phyloP scores from a whole-genome alignment of 1,140 invertebrate species.

The Manduca sexta region DNA sequence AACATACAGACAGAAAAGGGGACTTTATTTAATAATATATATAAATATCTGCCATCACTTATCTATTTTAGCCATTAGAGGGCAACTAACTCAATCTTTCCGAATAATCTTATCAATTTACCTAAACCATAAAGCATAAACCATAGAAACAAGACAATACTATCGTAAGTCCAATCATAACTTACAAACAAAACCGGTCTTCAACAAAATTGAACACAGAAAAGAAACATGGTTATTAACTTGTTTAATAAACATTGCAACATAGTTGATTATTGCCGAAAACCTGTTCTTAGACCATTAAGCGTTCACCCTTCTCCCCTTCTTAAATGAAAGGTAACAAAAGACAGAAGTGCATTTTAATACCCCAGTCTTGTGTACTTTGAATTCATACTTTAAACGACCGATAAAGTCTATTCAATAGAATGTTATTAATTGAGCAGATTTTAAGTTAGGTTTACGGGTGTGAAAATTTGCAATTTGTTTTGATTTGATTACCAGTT shows the following conservation, averaged over 20 bases:
- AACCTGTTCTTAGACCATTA: slow-evolving; percentile 35
- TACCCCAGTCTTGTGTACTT: slow-evolving; percentile 35
- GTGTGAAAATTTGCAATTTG: slow-evolving; percentile 23
- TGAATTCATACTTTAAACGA: slow-evolving; percentile 54
- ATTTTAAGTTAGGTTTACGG: slow-evolving; percentile 18
- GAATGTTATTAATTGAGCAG: slow-evolving; percentile 1
- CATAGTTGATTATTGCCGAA: slow-evolving; percentile 53
- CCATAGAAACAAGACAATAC: not conserved
- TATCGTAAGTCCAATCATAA: slow-evolving; percentile 1
- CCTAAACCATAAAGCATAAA: not conserved
- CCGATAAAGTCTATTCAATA: slow-evolving; percentile 34
- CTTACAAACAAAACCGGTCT: slow-evolving; percentile 26
- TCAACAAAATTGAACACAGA: slow-evolving; percentile 30
- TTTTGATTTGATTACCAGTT: not conserved
- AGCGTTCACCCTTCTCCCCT: slow-evolving; percentile 19
- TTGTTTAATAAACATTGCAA: slow-evolving; percentile 70
- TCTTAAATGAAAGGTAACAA: slow-evolving; percentile 46
- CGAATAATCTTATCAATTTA: no score
- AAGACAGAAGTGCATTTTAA: slow-evolving; percentile 57
- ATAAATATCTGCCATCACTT: no score
- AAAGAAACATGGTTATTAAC: slow-evolving; percentile 52
- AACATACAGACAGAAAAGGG: no score
- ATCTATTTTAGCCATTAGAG: no score
- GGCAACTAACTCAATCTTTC: no score
- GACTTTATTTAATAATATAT: no score